A percentile compares a stretch with the other conserved stretches of the same genome.
These are phyloP conservation scores for Bembecia ichneumoniformis DNA, from an alignment of 2,888 invertebrate species.

Conservation along the genomic window DNA sequence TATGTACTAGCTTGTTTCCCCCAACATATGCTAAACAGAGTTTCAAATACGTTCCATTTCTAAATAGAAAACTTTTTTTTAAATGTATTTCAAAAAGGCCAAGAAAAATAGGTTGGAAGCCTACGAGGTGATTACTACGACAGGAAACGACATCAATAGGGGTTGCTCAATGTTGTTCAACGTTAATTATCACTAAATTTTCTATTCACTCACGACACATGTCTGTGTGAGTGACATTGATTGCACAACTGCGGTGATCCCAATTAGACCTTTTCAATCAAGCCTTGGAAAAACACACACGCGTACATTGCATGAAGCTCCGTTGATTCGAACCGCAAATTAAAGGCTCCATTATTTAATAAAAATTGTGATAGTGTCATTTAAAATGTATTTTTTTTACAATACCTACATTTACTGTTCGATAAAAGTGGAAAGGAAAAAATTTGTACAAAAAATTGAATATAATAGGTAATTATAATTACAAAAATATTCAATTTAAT, in stretches of 20 bases:
- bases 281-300: slow-evolving; percentile 10
- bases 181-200: slow-evolving; percentile 29
- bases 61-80: neutral
- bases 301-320: neutral
- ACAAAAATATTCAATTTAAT: no score
- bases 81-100: neutral
- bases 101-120: neutral
- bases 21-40: no score
- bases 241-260: slow-evolving; percentile 28
- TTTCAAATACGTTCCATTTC: no score
- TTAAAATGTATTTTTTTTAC: no score
- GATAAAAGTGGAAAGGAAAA: no score
- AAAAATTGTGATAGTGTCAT: no score
- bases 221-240: slow-evolving; percentile 27
- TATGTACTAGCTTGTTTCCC: no score
- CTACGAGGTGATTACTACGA: neutral
- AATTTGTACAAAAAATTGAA: no score
- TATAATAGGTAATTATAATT: no score
- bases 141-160: neutral
- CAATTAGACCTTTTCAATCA: slow-evolving; percentile 43
- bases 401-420: no score
- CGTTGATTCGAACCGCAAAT: neutral
- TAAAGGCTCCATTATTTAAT: neutral
- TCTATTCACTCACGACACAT: slow-evolving; percentile 22
- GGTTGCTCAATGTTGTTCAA: neutral